These are phyloP conservation scores for Mythimna vitellina DNA, from an alignment of 2,888 invertebrate species.

Conservation along the genomic window DNA sequence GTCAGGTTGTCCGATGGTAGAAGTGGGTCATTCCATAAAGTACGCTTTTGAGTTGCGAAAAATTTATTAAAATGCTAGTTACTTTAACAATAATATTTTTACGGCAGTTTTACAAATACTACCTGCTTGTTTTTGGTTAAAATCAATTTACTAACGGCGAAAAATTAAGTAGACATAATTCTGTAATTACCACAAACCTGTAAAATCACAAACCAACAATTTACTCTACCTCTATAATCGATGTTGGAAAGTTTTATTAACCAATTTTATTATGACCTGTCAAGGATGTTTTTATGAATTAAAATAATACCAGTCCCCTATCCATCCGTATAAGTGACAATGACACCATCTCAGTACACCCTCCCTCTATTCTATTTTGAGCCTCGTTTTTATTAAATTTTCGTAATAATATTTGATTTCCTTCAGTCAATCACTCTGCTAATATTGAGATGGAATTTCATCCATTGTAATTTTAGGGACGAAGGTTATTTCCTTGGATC, in stretches of 20 bases:
- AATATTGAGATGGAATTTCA: conserved; percentile 13
- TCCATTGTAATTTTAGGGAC: background rate
- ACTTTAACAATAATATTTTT: background rate
- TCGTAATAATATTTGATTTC: conserved; percentile 26
- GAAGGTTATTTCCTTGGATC: background rate
- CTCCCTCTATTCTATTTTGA: background rate
- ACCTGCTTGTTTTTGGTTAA: background rate
- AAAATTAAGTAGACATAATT: background rate
- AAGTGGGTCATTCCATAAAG: too few relatives aligned
- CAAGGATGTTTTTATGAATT: background rate
- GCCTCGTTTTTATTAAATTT: conserved; percentile 20
- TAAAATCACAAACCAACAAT: background rate
- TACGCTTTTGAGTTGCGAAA: too few relatives aligned
- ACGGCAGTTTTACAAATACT: background rate
- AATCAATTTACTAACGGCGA: background rate
- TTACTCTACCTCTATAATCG: background rate
- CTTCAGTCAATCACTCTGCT: conserved; percentile 5
- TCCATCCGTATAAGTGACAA: background rate
- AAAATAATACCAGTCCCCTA: background rate
- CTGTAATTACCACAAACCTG: background rate
- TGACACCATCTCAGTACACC: background rate
- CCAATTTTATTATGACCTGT: background rate
- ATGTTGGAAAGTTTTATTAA: background rate
- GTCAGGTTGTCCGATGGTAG: too few relatives aligned
- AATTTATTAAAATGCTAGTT: too few relatives aligned